Percentiles rank a stretch among this genome's conserved stretches.
These are phyloP conservation scores for Cryptotermes secundus DNA, from an alignment of 1,140 invertebrate genomes.

Conservation along the genomic window DNA sequence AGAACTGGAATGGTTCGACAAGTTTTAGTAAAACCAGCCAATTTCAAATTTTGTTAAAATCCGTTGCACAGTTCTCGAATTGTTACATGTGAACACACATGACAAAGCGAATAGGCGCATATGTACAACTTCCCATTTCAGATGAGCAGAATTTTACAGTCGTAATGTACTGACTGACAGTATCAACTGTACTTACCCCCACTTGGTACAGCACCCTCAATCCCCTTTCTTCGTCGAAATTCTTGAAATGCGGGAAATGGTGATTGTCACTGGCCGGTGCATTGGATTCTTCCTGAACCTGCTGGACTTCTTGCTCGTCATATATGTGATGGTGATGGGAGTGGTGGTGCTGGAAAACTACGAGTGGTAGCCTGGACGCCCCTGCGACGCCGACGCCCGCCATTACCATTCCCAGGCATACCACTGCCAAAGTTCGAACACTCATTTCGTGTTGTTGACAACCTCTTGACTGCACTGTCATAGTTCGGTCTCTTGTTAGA, in stretches of 20 bases:
- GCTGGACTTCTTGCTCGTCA: not conserved
- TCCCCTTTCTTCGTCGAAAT: not conserved
- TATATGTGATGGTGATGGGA: not conserved
- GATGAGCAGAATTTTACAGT: too few relatives aligned
- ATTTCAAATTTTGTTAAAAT: too few relatives aligned
- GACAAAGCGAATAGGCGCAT: too few relatives aligned
- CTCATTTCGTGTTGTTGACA: not conserved
- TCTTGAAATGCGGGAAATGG: not conserved
- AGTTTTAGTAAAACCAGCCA: too few relatives aligned
- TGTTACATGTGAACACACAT: too few relatives aligned
- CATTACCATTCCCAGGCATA: not conserved
- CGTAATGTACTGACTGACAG: too few relatives aligned
- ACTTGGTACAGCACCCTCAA: constrained; percentile 28
- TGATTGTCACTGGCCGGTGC: not conserved
- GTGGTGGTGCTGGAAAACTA: constrained; percentile 29
- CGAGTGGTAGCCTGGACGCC: not conserved
- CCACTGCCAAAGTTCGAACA: not conserved
- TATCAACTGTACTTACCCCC: constrained; percentile 29
- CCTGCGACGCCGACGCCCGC: not conserved
- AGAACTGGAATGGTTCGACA: too few relatives aligned
- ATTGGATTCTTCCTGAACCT: not conserved
- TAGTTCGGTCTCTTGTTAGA: too few relatives aligned
- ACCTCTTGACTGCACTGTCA: not conserved
- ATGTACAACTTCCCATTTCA: too few relatives aligned
- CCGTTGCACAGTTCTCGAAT: too few relatives aligned